Evolutionary conservation across 2,888 invertebrate species (phyloP).

Genomic region (Epirrhoe tristata): DNA sequence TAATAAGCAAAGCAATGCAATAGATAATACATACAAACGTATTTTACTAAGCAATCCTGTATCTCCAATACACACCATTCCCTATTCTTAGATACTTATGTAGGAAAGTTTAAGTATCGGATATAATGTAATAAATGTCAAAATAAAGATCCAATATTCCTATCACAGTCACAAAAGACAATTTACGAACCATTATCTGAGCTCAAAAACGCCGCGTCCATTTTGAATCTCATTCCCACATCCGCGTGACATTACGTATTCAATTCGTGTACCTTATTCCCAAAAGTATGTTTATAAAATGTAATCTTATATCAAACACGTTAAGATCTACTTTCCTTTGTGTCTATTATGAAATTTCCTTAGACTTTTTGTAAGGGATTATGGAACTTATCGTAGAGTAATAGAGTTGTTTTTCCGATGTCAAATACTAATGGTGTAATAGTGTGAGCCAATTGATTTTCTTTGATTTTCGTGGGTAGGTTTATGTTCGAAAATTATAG

Average conservation of each 20-base stretch:
- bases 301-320: conserved; percentile 11
- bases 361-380: conserved; percentile 22
- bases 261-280: conserved; percentile 49
- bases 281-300: conserved; percentile 3
- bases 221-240: conserved; percentile 36
- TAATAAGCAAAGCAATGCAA: too few relatives aligned
- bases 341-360: conserved; percentile 13
- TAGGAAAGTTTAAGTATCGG: neutral
- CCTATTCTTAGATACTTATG: neutral
- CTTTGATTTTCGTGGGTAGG: conserved; percentile 49
- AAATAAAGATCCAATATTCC: neutral
- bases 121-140: neutral
- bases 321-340: conserved; percentile 18
- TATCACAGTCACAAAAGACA: conserved; percentile 1
- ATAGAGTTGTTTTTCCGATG: conserved; percentile 44
- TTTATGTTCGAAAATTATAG: conserved; percentile 47
- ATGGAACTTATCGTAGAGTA: conserved; percentile 10
- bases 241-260: conserved; percentile 58
- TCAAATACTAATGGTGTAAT: conserved; percentile 39
- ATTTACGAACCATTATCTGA: conserved; percentile 7
- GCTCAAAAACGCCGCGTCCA: conserved; percentile 14
- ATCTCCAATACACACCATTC: neutral
- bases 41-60: neutral
- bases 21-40: neutral
- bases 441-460: conserved; percentile 44